Conservation (phyloP, 2,113 vertebrate species). For the Embiotoca jacksoni region DNA sequence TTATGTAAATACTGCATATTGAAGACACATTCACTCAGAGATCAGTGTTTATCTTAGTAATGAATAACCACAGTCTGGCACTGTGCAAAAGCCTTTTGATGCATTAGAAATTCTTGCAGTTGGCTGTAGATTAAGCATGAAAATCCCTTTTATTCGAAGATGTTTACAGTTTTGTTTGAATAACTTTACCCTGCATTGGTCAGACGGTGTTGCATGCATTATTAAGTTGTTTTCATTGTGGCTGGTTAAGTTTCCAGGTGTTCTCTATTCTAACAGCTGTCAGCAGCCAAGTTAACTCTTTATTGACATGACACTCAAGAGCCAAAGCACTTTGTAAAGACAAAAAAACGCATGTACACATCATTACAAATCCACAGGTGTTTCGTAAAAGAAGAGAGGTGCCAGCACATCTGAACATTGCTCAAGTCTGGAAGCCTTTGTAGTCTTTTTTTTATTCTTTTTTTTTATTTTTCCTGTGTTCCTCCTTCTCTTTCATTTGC, state of each 20-base stretch:
- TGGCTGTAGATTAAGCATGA: slow-evolving; percentile 65
- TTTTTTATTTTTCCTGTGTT: not conserved
- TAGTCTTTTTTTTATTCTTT: slow-evolving; percentile 22
- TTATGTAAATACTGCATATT: slow-evolving; percentile 69
- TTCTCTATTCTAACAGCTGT: slow-evolving; percentile 67
- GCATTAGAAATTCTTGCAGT: slow-evolving; percentile 55
- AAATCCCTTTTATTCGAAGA: slow-evolving; percentile 58
- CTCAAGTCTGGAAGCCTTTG: slow-evolving; percentile 53
- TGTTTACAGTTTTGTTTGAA: slow-evolving; percentile 65
- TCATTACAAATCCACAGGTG: slow-evolving; percentile 74
- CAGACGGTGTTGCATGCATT: slow-evolving; percentile 54
- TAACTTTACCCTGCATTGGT: slow-evolving; percentile 41
- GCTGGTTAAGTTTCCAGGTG: slow-evolving; percentile 70
- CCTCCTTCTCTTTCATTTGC: slow-evolving; percentile 31
- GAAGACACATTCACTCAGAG: slow-evolving; percentile 56
- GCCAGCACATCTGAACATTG: slow-evolving; percentile 61
- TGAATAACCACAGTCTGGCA: slow-evolving; percentile 61
- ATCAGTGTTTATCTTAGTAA: slow-evolving; percentile 68
- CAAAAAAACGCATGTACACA: slow-evolving; percentile 54
- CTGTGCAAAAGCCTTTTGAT: slow-evolving; percentile 58
- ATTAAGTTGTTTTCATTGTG: slow-evolving; percentile 54
- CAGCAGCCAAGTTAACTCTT: slow-evolving; percentile 63
- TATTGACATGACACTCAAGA: slow-evolving; percentile 70
- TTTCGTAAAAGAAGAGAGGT: slow-evolving; percentile 59
- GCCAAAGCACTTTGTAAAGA: slow-evolving; percentile 47